Base-by-base conservation (phyloP, 92 coral and sea anemone genomes). In the Epizoanthus rinbou region DNA sequence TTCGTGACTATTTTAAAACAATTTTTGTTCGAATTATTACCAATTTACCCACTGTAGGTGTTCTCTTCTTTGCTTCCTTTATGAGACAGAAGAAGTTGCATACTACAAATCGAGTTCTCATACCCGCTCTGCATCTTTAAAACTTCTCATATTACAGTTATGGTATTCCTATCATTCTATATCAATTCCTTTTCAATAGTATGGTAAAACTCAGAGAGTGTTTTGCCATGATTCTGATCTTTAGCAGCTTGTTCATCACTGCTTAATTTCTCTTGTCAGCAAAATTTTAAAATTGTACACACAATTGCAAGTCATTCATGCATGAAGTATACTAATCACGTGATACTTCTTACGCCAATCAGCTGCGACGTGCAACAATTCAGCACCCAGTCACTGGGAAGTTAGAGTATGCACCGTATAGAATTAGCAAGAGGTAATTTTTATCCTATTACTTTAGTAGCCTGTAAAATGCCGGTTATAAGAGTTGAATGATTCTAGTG, bases 311-410 rank as follows among this genome's bases (percentile, higher is more conserved):
- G 41, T 8, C 6, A 37, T 37, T 3, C 43, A 37, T 58, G 70
- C 14, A 14, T 21, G 39, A 57, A 59, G 17, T 43, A 41, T 87
- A 91, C 81, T 52, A 69, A 81, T 71, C 54, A 79, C 69, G 52
- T 88, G 57, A 78, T 54, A 63, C 25, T 53, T 71, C 68, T 31
- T 88, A 69, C 76, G 58, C 60, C 84, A 81, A 57, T 86, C 93
- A 95, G 98, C 92, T 95, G 63, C 84, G 73, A 53, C 95, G 98
- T 71, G 98, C 98, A 18, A 94, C 97, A 22, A 93, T 93, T 60
- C 98, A 93, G 86, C 91, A 93, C 86, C 98, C 98, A 5, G 94
- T 88, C 83, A 95, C 98, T 11, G 98, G 98, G 54, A 91, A 91
- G 3, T 92, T 94, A 64, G 98, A 95, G 87, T 84, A 18, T 79